phyloP scores from a whole-genome alignment of 2,888 invertebrate genomes.

The Steinernema carpocapsae region DNA sequence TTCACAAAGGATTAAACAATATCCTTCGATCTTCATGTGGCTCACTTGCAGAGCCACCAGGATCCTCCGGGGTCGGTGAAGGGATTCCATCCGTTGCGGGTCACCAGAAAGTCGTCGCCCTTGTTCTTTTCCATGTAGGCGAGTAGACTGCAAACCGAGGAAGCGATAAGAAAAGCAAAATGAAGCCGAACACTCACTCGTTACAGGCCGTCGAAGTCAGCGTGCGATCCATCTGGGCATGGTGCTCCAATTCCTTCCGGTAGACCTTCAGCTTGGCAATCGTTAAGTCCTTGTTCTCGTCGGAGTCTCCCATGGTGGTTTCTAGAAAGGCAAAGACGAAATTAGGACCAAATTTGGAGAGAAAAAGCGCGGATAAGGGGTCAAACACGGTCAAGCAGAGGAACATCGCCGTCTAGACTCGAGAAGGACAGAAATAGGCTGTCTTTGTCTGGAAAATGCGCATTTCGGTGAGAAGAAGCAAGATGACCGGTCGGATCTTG shows the following conservation, averaged over 20 bases:
- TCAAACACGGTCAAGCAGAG: no score
- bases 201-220: neutral
- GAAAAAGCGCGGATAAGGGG: no score
- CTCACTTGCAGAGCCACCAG: conserved; percentile 7
- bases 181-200: neutral
- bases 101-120: conserved; percentile 2
- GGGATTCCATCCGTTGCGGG: neutral
- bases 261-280: neutral
- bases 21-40: neutral
- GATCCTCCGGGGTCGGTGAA: neutral
- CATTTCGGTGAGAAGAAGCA: no score
- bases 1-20: no score
- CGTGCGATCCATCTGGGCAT: neutral
- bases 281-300: neutral
- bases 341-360: neutral
- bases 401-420: no score
- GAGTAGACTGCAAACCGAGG: neutral
- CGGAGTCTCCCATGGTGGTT: neutral
- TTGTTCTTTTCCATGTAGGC: neutral
- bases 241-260: neutral
- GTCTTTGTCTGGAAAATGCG: no score
- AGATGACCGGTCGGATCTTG: no score
- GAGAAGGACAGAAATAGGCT: no score
- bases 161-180: neutral
- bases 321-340: neutral